Base-by-base conservation (phyloP, 2,888 invertebrate species). In the Drosophila histrio region DNA sequence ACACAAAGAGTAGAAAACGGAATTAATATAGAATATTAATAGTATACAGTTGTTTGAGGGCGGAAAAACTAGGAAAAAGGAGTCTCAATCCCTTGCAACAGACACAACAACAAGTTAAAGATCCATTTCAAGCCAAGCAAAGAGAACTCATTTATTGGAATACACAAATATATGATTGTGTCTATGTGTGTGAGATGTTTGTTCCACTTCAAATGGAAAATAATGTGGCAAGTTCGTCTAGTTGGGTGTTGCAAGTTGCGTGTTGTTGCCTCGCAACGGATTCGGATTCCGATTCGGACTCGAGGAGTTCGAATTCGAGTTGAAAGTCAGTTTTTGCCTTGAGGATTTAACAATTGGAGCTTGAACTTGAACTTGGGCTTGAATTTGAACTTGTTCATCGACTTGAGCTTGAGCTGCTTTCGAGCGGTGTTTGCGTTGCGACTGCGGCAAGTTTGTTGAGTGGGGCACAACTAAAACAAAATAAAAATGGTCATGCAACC, bases 391-490 rank as follows among this genome's bases (percentile, higher is more conserved):
- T n/a, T n/a, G n/a, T n/a, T n/a, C n/a, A n/a, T n/a, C n/a, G n/a
- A 28, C 17, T 17, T n/a, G n/a, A n/a, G 5, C 54, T 39, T 50
- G 32, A 26, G 11, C n/a, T 24, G 44, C 3, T 7, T 34, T 22
- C 13, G 49, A 26, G 8, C 24, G 49, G 6, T 17, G 28, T 24
- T 58, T 63, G 71, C 54, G 44, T 7, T 38, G 46, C 41, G 26
- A 32, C 41, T 26, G 57, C 47, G 24, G 24, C 49, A 28, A 57
- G n/a, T 22, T 34, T 9, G 34, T 5, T 38, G 9, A 9, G 0
- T 43, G 44, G 44, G 44, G n/a, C 28, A n/a, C 28, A 28, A 28
- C 44, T 44, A 39, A 49, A 50, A 36, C 7, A 56, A 56, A 54
- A n/a, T n/a, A n/a, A n/a, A n/a, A n/a, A n/a, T n/a, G n/a, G n/a